Conservation (phyloP, 2,113 vertebrate species). For the Laterallus jamaicensis region DNA sequence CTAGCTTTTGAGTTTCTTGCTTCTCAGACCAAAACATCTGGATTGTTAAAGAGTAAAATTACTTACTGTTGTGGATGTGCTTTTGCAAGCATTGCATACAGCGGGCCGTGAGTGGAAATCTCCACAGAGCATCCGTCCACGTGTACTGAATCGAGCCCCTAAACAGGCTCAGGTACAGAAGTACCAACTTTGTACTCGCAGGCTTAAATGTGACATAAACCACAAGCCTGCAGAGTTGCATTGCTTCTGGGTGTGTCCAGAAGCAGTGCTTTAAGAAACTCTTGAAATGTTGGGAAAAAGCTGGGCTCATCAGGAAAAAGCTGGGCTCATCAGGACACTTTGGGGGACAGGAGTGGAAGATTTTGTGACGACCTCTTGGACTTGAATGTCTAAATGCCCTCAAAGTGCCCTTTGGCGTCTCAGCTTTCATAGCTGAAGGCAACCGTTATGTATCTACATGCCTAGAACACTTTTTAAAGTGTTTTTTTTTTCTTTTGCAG, state of each 20-base stretch:
- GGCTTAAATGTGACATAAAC: background rate
- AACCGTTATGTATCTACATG: background rate
- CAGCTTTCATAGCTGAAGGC: background rate
- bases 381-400: background rate
- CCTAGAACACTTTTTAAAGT: background rate
- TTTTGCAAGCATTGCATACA: background rate
- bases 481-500: background rate
- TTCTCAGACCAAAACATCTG: background rate
- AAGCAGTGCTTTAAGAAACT: background rate
- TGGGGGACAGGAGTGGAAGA: background rate
- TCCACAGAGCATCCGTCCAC: background rate
- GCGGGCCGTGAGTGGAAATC: background rate
- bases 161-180: background rate
- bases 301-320: background rate
- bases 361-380: background rate
- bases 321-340: background rate
- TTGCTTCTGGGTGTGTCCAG: background rate
- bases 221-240: fast-evolving
- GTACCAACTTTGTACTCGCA: background rate
- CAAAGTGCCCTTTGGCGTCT: background rate
- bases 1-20: background rate
- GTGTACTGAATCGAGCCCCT: background rate
- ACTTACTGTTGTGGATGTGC: background rate
- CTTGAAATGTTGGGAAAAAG: background rate
- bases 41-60: background rate